phyloP scores from a whole-genome alignment of 2,888 invertebrate species.

The Catocala sponsa region DNA sequence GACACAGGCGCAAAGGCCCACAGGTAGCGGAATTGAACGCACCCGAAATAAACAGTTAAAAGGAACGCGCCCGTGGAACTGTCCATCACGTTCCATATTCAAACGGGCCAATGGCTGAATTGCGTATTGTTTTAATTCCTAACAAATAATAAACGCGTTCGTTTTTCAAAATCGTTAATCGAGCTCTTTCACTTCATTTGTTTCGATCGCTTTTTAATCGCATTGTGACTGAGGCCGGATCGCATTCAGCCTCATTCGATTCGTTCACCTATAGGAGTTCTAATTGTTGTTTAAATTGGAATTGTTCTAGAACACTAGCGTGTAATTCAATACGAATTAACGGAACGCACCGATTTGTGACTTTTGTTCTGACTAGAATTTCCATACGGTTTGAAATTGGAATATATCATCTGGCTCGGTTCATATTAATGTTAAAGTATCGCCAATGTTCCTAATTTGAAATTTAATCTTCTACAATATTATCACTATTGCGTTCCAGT shows the following conservation, averaged over 20 bases:
- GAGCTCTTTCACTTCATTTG: slow-evolving; percentile 85
- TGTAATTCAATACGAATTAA: slow-evolving; percentile 87
- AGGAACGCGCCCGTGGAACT: slow-evolving; percentile 60
- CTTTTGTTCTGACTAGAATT: slow-evolving; percentile 54
- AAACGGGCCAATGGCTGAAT: slow-evolving; percentile 79
- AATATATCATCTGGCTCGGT: neutral
- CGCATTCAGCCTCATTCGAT: slow-evolving; percentile 73
- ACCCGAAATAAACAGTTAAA: slow-evolving; percentile 79
- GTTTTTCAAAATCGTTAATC: slow-evolving; percentile 82
- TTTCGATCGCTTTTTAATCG: slow-evolving; percentile 69
- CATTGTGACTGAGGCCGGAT: slow-evolving; percentile 68
- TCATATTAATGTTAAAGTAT: too few relatives aligned
- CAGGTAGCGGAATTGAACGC: slow-evolving; percentile 66
- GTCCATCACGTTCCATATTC: slow-evolving; percentile 81
- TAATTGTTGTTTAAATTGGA: slow-evolving; percentile 66
- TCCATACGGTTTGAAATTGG: slow-evolving; percentile 30
- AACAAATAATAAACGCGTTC: slow-evolving; percentile 78
- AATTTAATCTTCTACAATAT: neutral
- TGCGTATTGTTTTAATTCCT: slow-evolving; percentile 83
- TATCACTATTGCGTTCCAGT: neutral
- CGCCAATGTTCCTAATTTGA: too few relatives aligned
- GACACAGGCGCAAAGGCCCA: slow-evolving; percentile 55
- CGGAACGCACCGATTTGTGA: slow-evolving; percentile 69
- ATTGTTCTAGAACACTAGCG: slow-evolving; percentile 72
- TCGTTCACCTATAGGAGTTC: slow-evolving; percentile 59